Conservation (phyloP, 2,113 vertebrate genomes). For the Equus przewalskii region DNA sequence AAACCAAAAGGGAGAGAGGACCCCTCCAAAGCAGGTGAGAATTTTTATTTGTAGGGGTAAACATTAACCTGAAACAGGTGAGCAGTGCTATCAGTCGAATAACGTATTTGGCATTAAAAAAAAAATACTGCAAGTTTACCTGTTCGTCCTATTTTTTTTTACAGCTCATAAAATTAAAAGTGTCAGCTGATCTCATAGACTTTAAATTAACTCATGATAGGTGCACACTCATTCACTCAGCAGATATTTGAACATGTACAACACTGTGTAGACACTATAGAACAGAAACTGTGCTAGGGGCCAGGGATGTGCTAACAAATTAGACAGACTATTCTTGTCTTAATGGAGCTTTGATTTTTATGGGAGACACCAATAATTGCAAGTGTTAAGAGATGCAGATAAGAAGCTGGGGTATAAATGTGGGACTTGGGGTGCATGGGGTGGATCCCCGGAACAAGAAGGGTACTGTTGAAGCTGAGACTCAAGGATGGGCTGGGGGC, state of each 20-base stretch:
- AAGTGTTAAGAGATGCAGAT: not conserved
- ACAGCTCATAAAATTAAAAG: not conserved
- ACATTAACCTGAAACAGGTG: not conserved
- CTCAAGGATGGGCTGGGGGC: not conserved
- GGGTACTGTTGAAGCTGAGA: not conserved
- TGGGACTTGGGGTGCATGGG: not conserved
- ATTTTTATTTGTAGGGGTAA: not conserved
- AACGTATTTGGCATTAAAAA: not conserved
- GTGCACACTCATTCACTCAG: not conserved
- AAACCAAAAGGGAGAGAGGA: not conserved
- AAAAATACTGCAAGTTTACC: not conserved
- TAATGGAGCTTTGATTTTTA: not conserved
- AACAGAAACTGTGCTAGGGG: not conserved
- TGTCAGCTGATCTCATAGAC: not conserved
- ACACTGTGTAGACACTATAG: not conserved
- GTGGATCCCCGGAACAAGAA: not conserved
- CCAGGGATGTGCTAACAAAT: not conserved
- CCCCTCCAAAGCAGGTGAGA: not conserved
- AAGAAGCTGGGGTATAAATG: not conserved
- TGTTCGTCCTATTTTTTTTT: not conserved
- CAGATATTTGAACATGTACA: slow-evolving; percentile 2
- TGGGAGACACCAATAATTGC: not conserved
- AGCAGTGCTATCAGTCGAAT: not conserved
- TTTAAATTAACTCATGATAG: not conserved
- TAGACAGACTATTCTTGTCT: not conserved